Conservation (phyloP, 1,140 invertebrate species). For the Drosophila varians region DNA sequence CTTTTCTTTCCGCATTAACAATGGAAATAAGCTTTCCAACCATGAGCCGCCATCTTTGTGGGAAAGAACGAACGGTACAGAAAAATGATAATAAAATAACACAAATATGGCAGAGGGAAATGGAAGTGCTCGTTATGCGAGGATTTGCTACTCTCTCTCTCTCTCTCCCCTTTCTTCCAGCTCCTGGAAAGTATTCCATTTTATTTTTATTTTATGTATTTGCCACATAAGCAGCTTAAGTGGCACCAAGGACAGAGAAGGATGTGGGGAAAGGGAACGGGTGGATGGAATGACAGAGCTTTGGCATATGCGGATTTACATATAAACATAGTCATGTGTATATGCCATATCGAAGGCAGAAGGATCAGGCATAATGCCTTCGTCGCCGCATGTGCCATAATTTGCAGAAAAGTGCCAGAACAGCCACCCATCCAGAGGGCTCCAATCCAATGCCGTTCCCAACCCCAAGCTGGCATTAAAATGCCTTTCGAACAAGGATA, state of each 20-base stretch:
- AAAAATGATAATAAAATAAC: conserved; percentile 83
- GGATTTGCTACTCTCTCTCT: conserved; percentile 47
- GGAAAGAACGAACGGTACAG: conserved; percentile 18
- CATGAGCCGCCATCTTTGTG: conserved; percentile 59
- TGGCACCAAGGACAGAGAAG: conserved; percentile 41
- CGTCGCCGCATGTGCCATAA: conserved; percentile 72
- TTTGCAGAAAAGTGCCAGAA: conserved; percentile 71
- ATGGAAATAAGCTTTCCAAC: background rate
- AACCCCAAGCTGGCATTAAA: conserved; percentile 32
- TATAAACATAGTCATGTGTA: conserved; percentile 24
- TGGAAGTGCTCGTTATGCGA: conserved; percentile 74
- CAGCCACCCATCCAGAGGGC: conserved; percentile 42
- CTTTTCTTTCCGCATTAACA: background rate
- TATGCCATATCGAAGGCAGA: conserved; percentile 50
- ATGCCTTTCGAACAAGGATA: conserved; percentile 68
- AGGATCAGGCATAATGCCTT: conserved; percentile 73
- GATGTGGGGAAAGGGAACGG: background rate
- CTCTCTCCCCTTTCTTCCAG: background rate
- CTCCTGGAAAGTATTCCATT: conserved; percentile 24
- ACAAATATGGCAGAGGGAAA: conserved; percentile 81
- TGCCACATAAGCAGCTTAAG: conserved; percentile 80
- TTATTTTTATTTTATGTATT: conserved; percentile 79
- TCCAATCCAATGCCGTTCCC: conserved; percentile 11
- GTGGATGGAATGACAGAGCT: conserved; percentile 13
- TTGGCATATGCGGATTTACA: conserved; percentile 38